Evolutionary conservation across 2,113 vertebrate genomes (phyloP).

Genomic region (Stigmatopora nigra): DNA sequence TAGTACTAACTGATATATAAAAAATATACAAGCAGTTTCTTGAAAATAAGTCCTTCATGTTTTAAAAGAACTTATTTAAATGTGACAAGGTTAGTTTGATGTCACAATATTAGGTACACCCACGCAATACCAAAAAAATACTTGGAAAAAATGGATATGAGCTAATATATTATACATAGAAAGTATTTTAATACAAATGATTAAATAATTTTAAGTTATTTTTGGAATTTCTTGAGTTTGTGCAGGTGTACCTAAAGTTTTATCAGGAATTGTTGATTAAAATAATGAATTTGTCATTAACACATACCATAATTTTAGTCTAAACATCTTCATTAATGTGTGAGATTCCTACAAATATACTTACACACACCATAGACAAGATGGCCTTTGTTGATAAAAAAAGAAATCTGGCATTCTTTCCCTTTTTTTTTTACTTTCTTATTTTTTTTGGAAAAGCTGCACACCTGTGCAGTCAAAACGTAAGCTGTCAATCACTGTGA

Average conservation of each 20-base stretch:
- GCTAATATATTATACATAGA: no score
- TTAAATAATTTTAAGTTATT: not conserved
- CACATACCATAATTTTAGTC: not conserved
- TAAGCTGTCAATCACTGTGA: conserved; percentile 19
- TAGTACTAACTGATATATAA: conserved; percentile 40
- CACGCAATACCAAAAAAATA: not conserved
- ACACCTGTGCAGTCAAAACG: conserved; percentile 29
- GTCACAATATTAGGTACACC: not conserved
- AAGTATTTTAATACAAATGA: no score
- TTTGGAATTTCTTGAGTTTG: not conserved
- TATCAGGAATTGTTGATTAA: conserved; percentile 19
- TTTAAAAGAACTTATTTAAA: not conserved
- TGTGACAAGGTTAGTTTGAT: not conserved
- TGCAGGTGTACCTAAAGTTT: conserved; percentile 1
- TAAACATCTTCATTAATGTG: not conserved
- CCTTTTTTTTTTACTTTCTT: no score
- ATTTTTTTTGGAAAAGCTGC: not conserved
- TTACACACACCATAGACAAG: conserved; percentile 8
- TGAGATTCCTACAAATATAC: not conserved
- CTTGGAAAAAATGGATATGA: not conserved
- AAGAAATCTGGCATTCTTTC: conserved; percentile 21
- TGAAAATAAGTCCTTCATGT: not conserved
- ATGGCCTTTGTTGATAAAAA: conserved; percentile 31
- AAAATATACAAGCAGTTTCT: conserved; percentile 22
- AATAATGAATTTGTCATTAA: conserved; percentile 27